A percentile compares a stretch with the other conserved stretches of the same genome.
These are phyloP conservation scores for Euphonia xanthogaster DNA, from an alignment of 2,797 vertebrate genomes.

Conservation along the genomic window DNA sequence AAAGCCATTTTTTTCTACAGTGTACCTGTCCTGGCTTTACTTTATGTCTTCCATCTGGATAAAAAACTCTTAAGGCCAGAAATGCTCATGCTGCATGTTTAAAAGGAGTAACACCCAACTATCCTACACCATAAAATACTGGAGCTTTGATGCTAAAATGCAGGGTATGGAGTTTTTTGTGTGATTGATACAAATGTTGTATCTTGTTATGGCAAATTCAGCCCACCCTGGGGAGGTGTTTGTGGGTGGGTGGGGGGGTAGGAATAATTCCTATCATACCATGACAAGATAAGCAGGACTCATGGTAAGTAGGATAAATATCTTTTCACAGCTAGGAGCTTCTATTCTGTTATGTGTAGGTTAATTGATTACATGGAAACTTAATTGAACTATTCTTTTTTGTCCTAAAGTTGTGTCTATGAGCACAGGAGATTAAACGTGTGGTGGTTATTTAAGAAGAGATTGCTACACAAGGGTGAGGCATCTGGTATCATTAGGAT, in stretches of 20 bases:
- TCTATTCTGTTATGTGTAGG: background rate
- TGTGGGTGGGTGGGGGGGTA: background rate
- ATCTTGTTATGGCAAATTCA: background rate
- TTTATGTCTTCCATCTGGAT: background rate
- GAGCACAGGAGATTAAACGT: background rate
- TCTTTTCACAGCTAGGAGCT: background rate
- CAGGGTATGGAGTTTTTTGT: background rate
- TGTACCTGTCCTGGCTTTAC: background rate
- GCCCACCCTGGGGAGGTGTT: fast-evolving
- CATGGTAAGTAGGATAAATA: background rate
- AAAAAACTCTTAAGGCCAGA: background rate
- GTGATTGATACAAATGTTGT: background rate
- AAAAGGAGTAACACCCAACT: background rate
- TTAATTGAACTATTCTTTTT: background rate
- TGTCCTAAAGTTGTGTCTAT: background rate
- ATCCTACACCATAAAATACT: background rate
- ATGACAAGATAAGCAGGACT: background rate
- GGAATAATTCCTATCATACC: background rate
- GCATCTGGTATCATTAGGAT: background rate
- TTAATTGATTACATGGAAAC: background rate
- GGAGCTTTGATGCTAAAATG: background rate
- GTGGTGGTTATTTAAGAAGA: background rate
- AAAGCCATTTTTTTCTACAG: background rate
- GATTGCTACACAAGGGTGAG: background rate
- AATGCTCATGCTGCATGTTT: background rate